These are phyloP conservation scores for Octodon degus DNA, from an alignment of 2,113 vertebrate genomes.

Conservation along the genomic window DNA sequence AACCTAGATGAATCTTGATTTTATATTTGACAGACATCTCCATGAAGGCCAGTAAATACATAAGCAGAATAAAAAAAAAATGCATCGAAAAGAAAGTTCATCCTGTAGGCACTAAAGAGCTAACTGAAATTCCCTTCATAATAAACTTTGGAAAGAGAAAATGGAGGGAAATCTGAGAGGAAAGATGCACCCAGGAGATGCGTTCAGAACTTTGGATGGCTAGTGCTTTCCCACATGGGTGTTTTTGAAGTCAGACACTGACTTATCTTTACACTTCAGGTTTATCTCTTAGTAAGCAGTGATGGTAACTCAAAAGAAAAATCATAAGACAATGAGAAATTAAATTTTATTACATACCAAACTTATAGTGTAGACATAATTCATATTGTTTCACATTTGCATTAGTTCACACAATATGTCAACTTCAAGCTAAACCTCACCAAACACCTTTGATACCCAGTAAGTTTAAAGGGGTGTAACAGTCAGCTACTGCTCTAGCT, in stretches of 20 bases:
- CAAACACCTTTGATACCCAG: background rate
- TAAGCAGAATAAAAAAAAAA: background rate
- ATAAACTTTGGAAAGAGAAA: background rate
- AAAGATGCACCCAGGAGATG: background rate
- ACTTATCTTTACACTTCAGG: background rate
- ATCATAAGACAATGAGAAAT: background rate
- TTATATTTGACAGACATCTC: background rate
- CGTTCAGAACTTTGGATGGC: background rate
- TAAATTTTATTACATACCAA: background rate
- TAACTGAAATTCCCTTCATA: background rate
- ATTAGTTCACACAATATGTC: background rate
- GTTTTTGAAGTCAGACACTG: background rate
- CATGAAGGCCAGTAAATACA: background rate
- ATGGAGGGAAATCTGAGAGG: background rate
- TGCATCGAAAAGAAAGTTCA: background rate
- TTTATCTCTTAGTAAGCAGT: background rate
- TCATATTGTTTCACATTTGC: background rate
- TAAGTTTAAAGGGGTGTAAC: background rate
- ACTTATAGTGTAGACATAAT: background rate
- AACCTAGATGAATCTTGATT: background rate
- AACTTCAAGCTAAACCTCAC: background rate
- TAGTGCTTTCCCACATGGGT: background rate
- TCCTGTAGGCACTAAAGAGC: background rate
- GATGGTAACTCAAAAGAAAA: background rate
- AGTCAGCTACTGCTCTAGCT: background rate